These are phyloP conservation scores for Cryptoleucopteryx plumbea DNA, from an alignment of 2,113 vertebrate genomes.

Conservation along the genomic window DNA sequence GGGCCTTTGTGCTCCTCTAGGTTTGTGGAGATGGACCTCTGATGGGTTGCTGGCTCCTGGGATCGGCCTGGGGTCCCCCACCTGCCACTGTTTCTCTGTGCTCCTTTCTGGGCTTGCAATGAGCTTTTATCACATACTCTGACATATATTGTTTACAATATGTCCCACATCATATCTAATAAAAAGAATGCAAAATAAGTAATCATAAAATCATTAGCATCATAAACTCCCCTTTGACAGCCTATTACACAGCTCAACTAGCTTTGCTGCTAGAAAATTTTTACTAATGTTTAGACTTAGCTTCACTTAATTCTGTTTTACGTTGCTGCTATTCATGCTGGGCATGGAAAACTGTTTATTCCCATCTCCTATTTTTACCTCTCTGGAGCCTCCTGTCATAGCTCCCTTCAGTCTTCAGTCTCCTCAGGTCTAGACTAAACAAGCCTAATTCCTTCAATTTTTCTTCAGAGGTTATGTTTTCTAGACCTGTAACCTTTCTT, in stretches of 20 bases:
- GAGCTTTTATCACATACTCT: neutral
- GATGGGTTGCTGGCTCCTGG: neutral
- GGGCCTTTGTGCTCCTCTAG: neutral
- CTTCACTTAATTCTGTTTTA: neutral
- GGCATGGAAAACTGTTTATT: neutral
- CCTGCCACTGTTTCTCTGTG: neutral
- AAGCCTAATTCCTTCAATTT: slow-evolving; percentile 2
- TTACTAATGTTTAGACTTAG: neutral
- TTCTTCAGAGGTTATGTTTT: neutral
- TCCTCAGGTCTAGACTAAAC: slow-evolving; percentile 37
- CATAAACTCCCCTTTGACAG: neutral
- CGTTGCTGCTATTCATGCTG: neutral
- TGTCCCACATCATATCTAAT: neutral
- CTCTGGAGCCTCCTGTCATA: neutral
- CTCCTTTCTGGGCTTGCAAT: neutral
- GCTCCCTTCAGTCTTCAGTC: neutral
- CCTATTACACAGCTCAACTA: neutral
- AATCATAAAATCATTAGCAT: neutral
- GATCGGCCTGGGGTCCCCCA: neutral
- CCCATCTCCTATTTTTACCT: neutral
- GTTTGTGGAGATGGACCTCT: neutral
- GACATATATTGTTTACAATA: neutral
- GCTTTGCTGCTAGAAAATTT: neutral
- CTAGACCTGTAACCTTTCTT: neutral
- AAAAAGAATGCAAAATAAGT: neutral